Conservation (phyloP, 1,140 invertebrate species). For the Bombus turneri region DNA sequence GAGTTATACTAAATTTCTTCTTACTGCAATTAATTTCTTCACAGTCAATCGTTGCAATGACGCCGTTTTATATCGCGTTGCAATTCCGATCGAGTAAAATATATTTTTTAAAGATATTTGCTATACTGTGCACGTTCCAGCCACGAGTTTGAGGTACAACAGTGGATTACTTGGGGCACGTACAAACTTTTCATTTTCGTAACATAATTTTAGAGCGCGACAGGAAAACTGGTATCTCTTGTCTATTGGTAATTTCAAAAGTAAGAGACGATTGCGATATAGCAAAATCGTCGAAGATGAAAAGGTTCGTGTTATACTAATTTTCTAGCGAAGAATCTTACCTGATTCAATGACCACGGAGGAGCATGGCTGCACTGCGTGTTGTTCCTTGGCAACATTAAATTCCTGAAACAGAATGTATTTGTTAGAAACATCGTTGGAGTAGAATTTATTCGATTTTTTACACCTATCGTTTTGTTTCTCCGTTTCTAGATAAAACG, state of each 20-base stretch:
- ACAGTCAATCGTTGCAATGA: neutral
- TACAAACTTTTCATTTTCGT: neutral
- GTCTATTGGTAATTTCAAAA: neutral
- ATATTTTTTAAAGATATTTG: neutral
- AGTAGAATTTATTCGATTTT: neutral
- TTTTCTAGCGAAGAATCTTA: conserved; percentile 35
- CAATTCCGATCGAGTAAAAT: neutral
- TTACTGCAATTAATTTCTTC: no score
- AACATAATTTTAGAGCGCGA: neutral
- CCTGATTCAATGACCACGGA: conserved; percentile 65
- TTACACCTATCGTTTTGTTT: neutral
- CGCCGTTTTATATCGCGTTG: neutral
- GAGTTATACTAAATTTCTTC: no score
- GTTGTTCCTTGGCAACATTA: conserved; percentile 85
- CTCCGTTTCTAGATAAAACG: neutral
- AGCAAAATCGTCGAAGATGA: neutral
- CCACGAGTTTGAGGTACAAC: neutral
- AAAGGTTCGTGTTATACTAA: neutral
- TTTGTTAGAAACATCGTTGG: neutral
- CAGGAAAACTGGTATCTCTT: neutral
- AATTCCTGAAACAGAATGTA: conserved; percentile 83
- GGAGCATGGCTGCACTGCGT: conserved; percentile 83
- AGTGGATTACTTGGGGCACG: neutral
- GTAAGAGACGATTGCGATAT: no score
- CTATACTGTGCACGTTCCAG: neutral